These are phyloP conservation scores for Merops nubicus DNA, from an alignment of 2,113 vertebrate species.

Conservation along the genomic window DNA sequence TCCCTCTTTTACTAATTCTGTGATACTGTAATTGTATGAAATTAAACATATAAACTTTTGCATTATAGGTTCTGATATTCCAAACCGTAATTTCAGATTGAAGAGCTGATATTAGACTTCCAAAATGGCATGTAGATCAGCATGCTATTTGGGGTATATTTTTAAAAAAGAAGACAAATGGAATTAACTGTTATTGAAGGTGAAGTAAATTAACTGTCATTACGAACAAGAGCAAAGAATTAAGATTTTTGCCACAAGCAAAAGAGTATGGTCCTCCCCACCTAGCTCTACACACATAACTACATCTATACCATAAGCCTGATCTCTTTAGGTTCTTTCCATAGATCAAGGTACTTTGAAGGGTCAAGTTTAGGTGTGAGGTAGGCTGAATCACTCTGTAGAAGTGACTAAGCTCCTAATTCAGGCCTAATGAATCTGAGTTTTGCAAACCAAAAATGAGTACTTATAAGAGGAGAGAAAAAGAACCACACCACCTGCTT, in stretches of 20 bases:
- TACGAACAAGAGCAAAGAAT: background rate
- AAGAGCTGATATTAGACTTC: background rate
- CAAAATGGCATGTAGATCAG: background rate
- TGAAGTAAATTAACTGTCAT: slow-evolving; percentile 23
- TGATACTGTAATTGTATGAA: background rate
- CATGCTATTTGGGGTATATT: background rate
- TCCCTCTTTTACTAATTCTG: background rate
- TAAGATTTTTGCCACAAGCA: background rate
- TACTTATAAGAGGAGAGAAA: background rate
- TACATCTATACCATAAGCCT: background rate
- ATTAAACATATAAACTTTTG: background rate
- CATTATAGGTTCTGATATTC: background rate
- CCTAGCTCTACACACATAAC: background rate
- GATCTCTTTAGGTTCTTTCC: background rate
- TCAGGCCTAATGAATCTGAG: background rate
- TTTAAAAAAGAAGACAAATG: background rate
- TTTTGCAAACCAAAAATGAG: slow-evolving; percentile 5
- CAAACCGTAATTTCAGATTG: background rate
- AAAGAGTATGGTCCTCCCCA: background rate
- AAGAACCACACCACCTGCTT: background rate
- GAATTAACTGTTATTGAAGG: slow-evolving; percentile 15
- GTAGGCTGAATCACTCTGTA: background rate
- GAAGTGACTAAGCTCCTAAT: background rate
- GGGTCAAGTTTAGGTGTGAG: slow-evolving; percentile 19
- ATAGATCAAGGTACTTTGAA: background rate